Conservation (phyloP, 2,888 invertebrate species). For the Holacanthella duospinosa region DNA sequence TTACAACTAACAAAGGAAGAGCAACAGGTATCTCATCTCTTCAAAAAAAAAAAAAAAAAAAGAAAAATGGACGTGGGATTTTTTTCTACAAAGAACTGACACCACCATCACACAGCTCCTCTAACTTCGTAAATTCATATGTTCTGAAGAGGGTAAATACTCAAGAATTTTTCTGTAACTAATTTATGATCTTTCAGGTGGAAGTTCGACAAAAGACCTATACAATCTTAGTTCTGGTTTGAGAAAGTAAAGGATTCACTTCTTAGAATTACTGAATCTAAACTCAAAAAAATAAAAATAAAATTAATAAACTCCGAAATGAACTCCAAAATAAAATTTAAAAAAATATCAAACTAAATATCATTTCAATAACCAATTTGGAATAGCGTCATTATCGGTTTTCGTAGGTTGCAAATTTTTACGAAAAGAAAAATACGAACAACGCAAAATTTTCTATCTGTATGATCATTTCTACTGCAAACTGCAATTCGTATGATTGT, state of each 20-base stretch:
- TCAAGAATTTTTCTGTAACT: background rate
- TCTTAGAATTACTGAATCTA: background rate
- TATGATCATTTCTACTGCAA: too few relatives aligned
- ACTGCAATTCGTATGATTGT: too few relatives aligned
- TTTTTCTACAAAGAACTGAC: background rate
- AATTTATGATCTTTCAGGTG: background rate
- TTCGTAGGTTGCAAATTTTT: too few relatives aligned
- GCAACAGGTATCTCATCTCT: conserved; percentile 1
- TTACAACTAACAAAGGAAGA: background rate
- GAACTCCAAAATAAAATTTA: background rate
- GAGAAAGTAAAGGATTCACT: background rate
- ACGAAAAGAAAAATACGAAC: too few relatives aligned
- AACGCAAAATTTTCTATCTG: too few relatives aligned
- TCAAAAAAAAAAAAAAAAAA: background rate
- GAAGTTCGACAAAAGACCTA: background rate
- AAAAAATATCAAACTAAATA: background rate
- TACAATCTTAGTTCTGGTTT: background rate
- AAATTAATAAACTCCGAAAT: background rate
- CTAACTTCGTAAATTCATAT: background rate
- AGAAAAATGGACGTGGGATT: background rate
- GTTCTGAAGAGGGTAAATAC: background rate
- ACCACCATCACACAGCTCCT: background rate
- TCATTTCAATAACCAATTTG: too few relatives aligned
- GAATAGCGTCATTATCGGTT: too few relatives aligned
- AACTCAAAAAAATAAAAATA: background rate